phyloP scores from a whole-genome alignment of 2,888 invertebrate species.

The Ochropleura leucogaster region DNA sequence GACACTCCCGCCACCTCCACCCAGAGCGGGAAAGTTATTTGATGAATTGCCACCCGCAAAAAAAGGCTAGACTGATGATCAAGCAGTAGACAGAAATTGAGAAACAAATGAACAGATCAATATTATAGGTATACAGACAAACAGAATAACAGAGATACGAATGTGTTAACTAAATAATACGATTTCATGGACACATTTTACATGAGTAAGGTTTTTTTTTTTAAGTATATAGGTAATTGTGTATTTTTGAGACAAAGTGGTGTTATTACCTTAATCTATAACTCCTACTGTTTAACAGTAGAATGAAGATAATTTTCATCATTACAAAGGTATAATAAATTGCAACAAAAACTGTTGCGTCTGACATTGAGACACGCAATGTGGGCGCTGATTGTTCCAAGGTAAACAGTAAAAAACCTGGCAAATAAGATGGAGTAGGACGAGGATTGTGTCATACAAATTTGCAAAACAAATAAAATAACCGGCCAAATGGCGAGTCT shows the following conservation, averaged over 20 bases:
- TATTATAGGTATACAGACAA: neutral
- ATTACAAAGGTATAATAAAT: conserved; percentile 15
- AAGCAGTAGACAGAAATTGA: too few relatives aligned
- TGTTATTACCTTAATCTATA: neutral
- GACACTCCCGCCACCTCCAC: too few relatives aligned
- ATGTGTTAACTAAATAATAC: too few relatives aligned
- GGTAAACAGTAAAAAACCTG: conserved; percentile 33
- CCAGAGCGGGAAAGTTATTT: too few relatives aligned
- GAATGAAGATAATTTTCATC: neutral
- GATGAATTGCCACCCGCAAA: too few relatives aligned
- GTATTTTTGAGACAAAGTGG: neutral
- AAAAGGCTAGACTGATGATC: too few relatives aligned
- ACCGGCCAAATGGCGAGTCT: too few relatives aligned
- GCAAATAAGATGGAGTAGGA: conserved; percentile 19
- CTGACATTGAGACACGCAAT: conserved; percentile 54
- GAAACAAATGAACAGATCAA: too few relatives aligned
- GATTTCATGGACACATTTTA: neutral
- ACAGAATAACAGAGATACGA: neutral
- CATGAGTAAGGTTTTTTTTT: neutral
- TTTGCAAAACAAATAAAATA: neutral
- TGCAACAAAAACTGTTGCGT: conserved; percentile 28
- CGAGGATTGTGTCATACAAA: conserved; percentile 25
- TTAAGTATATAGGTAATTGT: neutral
- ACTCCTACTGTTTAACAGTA: neutral
- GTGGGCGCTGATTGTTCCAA: conserved; percentile 53